Conservation (phyloP, 1,140 invertebrate genomes). For the Archivesica marissinica region DNA sequence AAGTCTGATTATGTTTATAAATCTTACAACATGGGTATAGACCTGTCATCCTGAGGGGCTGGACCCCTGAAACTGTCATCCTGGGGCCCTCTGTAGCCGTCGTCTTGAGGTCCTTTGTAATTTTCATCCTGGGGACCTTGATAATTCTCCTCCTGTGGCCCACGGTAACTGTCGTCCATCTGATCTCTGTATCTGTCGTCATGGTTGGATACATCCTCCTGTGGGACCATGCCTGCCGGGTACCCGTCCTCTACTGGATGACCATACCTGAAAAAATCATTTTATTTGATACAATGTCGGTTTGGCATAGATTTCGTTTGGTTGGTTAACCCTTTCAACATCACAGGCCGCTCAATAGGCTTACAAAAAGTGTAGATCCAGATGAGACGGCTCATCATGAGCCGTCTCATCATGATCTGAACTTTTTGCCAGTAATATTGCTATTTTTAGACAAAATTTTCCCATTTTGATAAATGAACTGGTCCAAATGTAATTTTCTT, state of each 20-base stretch:
- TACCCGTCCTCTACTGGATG: slow-evolving; percentile 25
- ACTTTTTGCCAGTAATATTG: no score
- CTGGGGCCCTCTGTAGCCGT: slow-evolving; percentile 24
- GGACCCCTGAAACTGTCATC: slow-evolving; percentile 39
- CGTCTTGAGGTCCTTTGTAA: slow-evolving; percentile 34
- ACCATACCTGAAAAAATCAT: slow-evolving; percentile 36
- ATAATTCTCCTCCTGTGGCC: not conserved
- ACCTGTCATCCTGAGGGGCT: slow-evolving; percentile 43
- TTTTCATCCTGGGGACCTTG: slow-evolving; percentile 11
- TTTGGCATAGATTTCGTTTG: no score
- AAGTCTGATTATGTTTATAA: no score
- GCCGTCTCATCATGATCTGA: no score
- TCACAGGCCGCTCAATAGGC: no score
- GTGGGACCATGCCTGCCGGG: slow-evolving; percentile 26
- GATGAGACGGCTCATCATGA: no score
- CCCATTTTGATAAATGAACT: no score
- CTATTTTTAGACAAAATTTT: no score
- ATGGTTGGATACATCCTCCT: slow-evolving; percentile 1
- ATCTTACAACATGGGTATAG: slow-evolving; percentile 40
- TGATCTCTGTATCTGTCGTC: slow-evolving; percentile 44
- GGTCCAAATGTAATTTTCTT: no score
- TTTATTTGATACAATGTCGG: no score
- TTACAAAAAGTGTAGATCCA: no score
- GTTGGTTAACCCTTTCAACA: no score
- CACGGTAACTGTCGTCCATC: slow-evolving; percentile 62